Percentiles rank a stretch among this genome's conserved stretches.
These are phyloP conservation scores for Coryphaenoides rupestris DNA, from an alignment of 2,113 vertebrate genomes.

Conservation along the genomic window DNA sequence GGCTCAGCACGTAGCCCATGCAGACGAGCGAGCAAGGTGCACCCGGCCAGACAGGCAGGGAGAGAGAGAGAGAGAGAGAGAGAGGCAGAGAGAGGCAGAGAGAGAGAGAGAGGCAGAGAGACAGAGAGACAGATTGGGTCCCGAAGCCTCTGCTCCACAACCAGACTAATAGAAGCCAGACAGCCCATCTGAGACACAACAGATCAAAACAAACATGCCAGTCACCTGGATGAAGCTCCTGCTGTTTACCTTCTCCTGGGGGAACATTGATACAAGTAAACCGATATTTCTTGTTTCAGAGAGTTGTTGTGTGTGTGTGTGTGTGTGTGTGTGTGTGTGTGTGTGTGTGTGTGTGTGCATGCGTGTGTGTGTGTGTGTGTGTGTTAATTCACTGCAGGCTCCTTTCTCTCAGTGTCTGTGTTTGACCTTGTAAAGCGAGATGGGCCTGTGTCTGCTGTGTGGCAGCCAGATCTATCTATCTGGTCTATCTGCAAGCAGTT, in stretches of 20 bases:
- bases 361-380: background rate
- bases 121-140: conserved; percentile 3
- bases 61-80: conserved; percentile 19
- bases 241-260: conserved; percentile 50
- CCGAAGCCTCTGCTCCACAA: no score
- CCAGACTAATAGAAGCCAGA: conserved; percentile 1
- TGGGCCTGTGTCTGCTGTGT: no score
- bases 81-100: conserved; percentile 4
- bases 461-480: no score
- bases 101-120: background rate
- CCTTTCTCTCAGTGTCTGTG: no score
- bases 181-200: background rate
- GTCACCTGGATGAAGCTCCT: conserved; percentile 38
- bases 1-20: background rate
- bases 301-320: background rate
- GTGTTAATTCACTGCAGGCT: no score
- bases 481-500: no score
- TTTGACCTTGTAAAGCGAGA: no score
- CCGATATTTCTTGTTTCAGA: background rate
- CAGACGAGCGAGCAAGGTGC: background rate
- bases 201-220: conserved; percentile 39
- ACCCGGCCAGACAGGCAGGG: background rate
- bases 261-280: conserved; percentile 62
- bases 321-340: conserved; percentile 2
- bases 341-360: background rate